Evolutionary conservation across 2,888 invertebrate species (phyloP).

Genomic region (Cylloceria caligata): DNA sequence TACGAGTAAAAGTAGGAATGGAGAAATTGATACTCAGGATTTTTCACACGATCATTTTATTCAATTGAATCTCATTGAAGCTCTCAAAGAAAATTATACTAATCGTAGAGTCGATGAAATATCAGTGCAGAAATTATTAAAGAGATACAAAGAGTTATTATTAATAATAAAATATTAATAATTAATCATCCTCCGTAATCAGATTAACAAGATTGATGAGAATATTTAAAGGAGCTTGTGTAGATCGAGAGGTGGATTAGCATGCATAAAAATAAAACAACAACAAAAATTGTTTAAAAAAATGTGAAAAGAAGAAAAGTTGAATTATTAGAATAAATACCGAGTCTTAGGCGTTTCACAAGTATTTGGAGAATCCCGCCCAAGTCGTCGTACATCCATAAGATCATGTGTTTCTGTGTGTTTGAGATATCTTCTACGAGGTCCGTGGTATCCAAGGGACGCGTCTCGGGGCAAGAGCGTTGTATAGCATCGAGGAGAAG

Average conservation of each 20-base stretch:
- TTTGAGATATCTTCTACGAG: conserved; percentile 27
- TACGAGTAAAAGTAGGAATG: too few relatives aligned
- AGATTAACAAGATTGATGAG: too few relatives aligned
- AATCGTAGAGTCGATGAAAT: too few relatives aligned
- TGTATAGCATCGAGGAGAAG: conserved; percentile 77
- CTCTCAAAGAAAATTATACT: too few relatives aligned
- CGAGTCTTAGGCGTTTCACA: not conserved
- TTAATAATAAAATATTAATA: too few relatives aligned
- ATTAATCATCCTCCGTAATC: too few relatives aligned
- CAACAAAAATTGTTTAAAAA: too few relatives aligned
- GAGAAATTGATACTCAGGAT: too few relatives aligned
- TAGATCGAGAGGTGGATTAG: not conserved
- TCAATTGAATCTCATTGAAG: too few relatives aligned
- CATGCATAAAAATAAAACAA: not conserved
- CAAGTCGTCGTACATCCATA: conserved; percentile 59
- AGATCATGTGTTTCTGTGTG: conserved; percentile 39
- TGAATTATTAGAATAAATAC: conserved; percentile 6
- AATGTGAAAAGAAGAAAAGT: not conserved
- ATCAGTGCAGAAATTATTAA: too few relatives aligned
- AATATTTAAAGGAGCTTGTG: not conserved
- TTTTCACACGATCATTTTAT: too few relatives aligned
- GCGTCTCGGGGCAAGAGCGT: conserved; percentile 65
- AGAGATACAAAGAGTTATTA: too few relatives aligned
- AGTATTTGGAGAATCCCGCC: conserved; percentile 65
- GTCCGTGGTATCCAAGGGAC: conserved; percentile 42